Conservation (phyloP, 2,797 vertebrate genomes). For the Eulemur rubriventer region DNA sequence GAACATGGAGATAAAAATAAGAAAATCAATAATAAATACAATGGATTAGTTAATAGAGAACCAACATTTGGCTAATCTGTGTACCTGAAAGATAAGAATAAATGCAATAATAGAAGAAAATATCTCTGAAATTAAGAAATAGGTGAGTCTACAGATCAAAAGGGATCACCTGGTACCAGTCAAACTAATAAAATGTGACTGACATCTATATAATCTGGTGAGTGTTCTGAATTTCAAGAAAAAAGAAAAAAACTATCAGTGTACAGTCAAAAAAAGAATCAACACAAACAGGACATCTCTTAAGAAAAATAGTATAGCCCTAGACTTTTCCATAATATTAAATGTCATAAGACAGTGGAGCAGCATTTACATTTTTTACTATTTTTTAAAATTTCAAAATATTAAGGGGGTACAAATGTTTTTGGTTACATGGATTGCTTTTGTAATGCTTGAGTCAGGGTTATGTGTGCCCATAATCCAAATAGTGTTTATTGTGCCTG, state of each 20-base stretch:
- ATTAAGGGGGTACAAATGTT: not conserved
- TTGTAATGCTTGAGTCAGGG: not conserved
- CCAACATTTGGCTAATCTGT: not conserved
- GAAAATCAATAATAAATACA: conserved; percentile 13
- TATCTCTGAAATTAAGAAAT: not conserved
- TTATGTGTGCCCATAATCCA: not conserved
- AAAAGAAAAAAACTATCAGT: not conserved
- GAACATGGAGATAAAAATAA: not conserved
- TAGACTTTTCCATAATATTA: not conserved
- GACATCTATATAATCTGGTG: not conserved
- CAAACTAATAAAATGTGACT: not conserved
- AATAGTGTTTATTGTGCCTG: not conserved
- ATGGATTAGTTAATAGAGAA: not conserved
- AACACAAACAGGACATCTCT: not conserved
- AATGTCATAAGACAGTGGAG: not conserved
- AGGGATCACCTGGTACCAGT: not conserved
- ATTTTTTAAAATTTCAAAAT: not conserved
- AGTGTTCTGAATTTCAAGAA: conserved; percentile 16
- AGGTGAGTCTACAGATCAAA: not conserved
- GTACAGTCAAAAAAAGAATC: not conserved
- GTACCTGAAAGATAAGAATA: not conserved
- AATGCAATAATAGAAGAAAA: not conserved
- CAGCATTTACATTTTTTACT: not conserved
- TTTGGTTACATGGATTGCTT: not conserved
- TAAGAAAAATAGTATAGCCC: not conserved